Evolutionary conservation across 2,888 invertebrate genomes (phyloP).

Genomic region (Mechanitis mazaeus): DNA sequence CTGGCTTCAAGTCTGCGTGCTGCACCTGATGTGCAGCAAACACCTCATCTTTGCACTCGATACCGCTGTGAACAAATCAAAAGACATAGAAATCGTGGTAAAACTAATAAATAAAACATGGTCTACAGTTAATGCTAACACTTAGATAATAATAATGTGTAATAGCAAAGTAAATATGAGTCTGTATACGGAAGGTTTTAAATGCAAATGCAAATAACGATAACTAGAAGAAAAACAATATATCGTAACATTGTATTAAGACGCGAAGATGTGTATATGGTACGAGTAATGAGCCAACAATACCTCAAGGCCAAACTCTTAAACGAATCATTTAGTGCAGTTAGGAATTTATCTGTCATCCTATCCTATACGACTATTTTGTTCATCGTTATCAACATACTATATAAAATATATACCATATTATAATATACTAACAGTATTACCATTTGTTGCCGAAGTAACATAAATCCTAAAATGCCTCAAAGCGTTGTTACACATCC

Average conservation of each 20-base stretch:
- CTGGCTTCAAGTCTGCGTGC: slow-evolving; percentile 64
- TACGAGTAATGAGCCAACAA: slow-evolving; percentile 60
- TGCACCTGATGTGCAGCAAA: slow-evolving; percentile 80
- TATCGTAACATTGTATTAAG: slow-evolving; percentile 36
- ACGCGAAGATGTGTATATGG: slow-evolving; percentile 39
- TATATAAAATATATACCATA: too few relatives aligned
- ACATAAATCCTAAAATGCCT: too few relatives aligned
- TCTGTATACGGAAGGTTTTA: slow-evolving; percentile 10
- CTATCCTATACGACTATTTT: too few relatives aligned
- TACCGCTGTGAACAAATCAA: slow-evolving; percentile 79
- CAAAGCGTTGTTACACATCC: too few relatives aligned
- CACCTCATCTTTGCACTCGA: slow-evolving; percentile 87
- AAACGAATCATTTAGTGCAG: slow-evolving; percentile 30
- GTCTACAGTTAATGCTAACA: slow-evolving; percentile 31
- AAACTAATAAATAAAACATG: slow-evolving; percentile 29
- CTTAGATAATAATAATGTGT: slow-evolving; percentile 15
- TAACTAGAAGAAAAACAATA: slow-evolving; percentile 43
- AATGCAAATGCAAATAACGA: slow-evolving; percentile 25
- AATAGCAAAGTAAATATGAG: slow-evolving; percentile 8
- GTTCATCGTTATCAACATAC: too few relatives aligned
- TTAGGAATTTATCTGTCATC: too few relatives aligned
- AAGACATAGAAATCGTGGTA: slow-evolving; percentile 41
- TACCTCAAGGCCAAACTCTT: slow-evolving; percentile 50
- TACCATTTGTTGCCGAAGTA: too few relatives aligned
- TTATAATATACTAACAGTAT: too few relatives aligned